These are phyloP conservation scores for Burhinus bistriatus DNA, from an alignment of 2,113 vertebrate genomes.

Conservation along the genomic window DNA sequence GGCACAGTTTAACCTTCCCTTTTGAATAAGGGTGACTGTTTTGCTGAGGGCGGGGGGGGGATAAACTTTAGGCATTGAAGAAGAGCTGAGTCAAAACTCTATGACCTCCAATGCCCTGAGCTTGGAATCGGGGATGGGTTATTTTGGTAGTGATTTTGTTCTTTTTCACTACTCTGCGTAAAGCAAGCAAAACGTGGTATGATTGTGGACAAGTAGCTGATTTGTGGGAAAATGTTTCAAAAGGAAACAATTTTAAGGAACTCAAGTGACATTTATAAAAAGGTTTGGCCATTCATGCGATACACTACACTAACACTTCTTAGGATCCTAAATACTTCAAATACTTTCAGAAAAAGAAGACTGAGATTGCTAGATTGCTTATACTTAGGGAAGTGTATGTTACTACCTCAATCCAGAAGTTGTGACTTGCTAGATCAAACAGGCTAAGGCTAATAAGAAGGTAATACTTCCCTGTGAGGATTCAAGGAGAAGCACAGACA, in stretches of 20 bases:
- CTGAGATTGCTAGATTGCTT: neutral
- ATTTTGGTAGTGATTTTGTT: neutral
- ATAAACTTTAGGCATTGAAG: neutral
- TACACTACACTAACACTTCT: neutral
- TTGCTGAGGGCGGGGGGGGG: neutral
- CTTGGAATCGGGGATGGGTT: neutral
- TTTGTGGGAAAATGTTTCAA: neutral
- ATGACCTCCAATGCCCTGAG: neutral
- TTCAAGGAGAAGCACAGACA: neutral
- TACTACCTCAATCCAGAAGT: neutral
- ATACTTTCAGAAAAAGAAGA: neutral
- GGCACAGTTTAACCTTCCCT: neutral
- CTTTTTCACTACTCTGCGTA: neutral
- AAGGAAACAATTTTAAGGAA: neutral
- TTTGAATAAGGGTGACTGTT: neutral
- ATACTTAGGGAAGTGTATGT: neutral
- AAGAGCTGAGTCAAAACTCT: neutral
- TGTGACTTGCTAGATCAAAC: neutral
- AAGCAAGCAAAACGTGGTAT: neutral
- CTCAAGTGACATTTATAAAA: neutral
- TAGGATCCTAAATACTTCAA: neutral
- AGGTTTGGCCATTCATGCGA: fast-evolving
- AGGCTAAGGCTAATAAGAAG: neutral
- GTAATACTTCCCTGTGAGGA: neutral
- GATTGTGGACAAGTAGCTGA: neutral